phyloP scores from a whole-genome alignment of 2,888 invertebrate species.

The Julus scanicus region DNA sequence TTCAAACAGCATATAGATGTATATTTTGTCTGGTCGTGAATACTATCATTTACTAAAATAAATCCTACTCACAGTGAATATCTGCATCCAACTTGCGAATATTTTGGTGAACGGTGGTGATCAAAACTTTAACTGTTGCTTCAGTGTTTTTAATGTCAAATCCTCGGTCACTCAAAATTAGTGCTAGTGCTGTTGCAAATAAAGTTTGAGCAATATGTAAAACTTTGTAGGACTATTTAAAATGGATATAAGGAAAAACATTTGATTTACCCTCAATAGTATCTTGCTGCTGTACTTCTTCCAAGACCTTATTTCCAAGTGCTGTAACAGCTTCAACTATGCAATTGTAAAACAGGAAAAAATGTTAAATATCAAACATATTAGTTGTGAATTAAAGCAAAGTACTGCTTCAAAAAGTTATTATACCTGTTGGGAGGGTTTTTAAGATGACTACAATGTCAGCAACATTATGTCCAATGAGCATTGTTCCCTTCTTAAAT shows the following conservation, averaged over 20 bases:
- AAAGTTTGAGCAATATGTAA: neutral
- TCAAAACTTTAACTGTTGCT: slow-evolving; percentile 88
- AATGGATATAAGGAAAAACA: slow-evolving; percentile 46
- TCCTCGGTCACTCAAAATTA: slow-evolving; percentile 75
- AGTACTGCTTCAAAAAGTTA: neutral
- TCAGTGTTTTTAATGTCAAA: slow-evolving; percentile 88
- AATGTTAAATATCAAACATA: neutral
- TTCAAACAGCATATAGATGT: too few species aligned
- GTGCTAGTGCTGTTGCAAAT: slow-evolving; percentile 66
- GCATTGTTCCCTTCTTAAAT: slow-evolving; percentile 98
- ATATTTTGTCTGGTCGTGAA: too few species aligned
- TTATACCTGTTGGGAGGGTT: slow-evolving; percentile 82
- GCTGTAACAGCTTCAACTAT: slow-evolving; percentile 91
- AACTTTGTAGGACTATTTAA: neutral
- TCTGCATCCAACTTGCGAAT: slow-evolving; percentile 92
- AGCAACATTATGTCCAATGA: slow-evolving; percentile 93
- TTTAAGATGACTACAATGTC: slow-evolving; percentile 97
- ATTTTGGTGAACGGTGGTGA: slow-evolving; percentile 95
- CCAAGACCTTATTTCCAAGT: slow-evolving; percentile 85
- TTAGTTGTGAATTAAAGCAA: neutral
- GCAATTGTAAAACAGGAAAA: neutral
- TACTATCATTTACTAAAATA: neutral
- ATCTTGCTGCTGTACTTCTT: slow-evolving; percentile 79
- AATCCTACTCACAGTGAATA: slow-evolving; percentile 70
- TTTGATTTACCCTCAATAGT: slow-evolving; percentile 69